Percentiles rank a stretch among this genome's conserved stretches.
These are phyloP conservation scores for Cantharis rustica DNA, from an alignment of 2,888 invertebrate genomes.

Conservation along the genomic window DNA sequence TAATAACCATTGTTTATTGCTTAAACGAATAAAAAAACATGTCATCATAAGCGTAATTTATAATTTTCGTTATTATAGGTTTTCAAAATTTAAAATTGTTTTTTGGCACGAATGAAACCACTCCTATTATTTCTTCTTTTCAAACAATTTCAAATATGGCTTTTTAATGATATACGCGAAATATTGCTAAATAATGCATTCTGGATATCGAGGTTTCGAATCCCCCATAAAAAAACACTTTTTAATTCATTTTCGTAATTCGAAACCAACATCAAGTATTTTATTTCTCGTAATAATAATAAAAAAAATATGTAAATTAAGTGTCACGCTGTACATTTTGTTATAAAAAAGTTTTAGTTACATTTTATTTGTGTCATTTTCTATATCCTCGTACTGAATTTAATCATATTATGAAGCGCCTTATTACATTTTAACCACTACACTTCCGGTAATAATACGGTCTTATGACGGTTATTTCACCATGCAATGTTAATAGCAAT, in stretches of 20 bases:
- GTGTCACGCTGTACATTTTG: neutral
- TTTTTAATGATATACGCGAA: too few relatives aligned
- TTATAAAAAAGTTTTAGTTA: neutral
- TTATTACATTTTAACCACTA: neutral
- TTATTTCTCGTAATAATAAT: neutral
- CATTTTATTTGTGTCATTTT: neutral
- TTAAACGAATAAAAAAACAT: neutral
- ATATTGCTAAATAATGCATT: too few relatives aligned
- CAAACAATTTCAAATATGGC: too few relatives aligned
- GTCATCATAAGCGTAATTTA: neutral
- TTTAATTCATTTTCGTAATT: neutral
- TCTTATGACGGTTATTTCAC: neutral
- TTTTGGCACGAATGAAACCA: neutral
- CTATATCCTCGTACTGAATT: neutral
- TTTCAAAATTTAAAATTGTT: neutral
- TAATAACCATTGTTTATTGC: neutral
- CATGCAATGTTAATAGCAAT: neutral
- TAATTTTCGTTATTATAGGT: too few relatives aligned
- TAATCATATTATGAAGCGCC: neutral
- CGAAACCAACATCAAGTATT: too few relatives aligned
- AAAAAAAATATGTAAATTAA: neutral
- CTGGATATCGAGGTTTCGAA: neutral
- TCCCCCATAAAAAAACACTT: neutral
- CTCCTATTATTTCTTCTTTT: neutral
- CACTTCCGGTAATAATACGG: neutral